Evolutionary conservation across 2,797 vertebrate genomes (phyloP).

Genomic region (Anabas testudineus): DNA sequence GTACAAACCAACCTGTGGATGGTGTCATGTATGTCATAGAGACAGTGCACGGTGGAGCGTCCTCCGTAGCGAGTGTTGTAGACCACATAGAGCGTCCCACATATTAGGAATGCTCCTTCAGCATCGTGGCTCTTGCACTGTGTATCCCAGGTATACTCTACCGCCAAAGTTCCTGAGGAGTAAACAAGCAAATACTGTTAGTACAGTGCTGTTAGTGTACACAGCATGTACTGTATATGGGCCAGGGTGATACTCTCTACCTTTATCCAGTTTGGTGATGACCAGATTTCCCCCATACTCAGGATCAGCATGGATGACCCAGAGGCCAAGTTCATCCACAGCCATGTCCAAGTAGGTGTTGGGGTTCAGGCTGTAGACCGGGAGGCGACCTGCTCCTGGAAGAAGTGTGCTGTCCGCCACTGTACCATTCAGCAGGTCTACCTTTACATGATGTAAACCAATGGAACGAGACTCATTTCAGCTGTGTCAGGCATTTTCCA

Average conservation of each 20-base stretch:
- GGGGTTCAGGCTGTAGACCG: conserved; percentile 88
- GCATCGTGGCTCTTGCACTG: conserved; percentile 89
- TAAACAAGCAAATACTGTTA: neutral
- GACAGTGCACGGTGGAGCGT: conserved; percentile 88
- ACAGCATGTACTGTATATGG: neutral
- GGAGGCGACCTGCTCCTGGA: conserved; percentile 86
- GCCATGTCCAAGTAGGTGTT: conserved; percentile 91
- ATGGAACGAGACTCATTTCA: neutral
- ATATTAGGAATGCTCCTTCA: conserved; percentile 93
- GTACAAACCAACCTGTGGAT: conserved; percentile 72
- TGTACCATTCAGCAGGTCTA: conserved; percentile 85
- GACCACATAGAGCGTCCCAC: conserved; percentile 92
- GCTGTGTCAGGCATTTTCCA: neutral
- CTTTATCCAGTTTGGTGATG: conserved; percentile 89
- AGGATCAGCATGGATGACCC: conserved; percentile 91
- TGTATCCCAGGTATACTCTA: conserved; percentile 92
- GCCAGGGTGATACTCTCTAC: neutral
- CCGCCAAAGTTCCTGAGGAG: conserved; percentile 76
- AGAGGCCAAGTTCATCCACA: conserved; percentile 94
- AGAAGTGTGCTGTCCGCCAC: conserved; percentile 86
- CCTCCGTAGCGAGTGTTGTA: conserved; percentile 89
- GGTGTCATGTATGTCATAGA: conserved; percentile 88
- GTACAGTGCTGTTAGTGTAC: too few relatives aligned
- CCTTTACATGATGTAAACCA: conserved; percentile 53
- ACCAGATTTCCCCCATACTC: conserved; percentile 88